These are phyloP conservation scores for Linnaemya tessellans DNA, from an alignment of 2,888 invertebrate species.

Conservation along the genomic window DNA sequence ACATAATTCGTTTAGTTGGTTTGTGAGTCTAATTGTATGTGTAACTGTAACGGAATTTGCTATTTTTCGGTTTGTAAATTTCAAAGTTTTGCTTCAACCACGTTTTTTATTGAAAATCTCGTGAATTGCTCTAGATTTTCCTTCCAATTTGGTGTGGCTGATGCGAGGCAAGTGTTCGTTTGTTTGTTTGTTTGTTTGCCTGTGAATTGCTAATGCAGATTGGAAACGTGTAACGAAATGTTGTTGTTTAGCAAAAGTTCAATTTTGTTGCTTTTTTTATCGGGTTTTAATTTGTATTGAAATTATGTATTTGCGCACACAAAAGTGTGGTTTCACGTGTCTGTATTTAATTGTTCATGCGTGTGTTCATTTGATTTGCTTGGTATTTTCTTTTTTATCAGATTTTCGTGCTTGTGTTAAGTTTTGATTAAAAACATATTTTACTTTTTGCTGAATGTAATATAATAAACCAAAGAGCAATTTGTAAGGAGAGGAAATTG, in stretches of 20 bases:
- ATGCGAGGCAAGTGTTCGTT: background rate
- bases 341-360: background rate
- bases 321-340: slow-evolving; percentile 31
- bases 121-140: slow-evolving; percentile 12
- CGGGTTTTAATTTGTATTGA: slow-evolving; percentile 67
- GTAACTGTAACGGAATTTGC: background rate
- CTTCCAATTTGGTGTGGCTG: slow-evolving; percentile 25
- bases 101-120: slow-evolving; percentile 55
- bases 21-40: background rate
- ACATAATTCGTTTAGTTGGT: slow-evolving; percentile 30
- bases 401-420: slow-evolving; percentile 25
- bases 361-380: slow-evolving; percentile 11
- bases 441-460: background rate
- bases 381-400: slow-evolving; percentile 30
- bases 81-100: slow-evolving; percentile 36
- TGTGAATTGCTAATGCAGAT: background rate
- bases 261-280: slow-evolving; percentile 44
- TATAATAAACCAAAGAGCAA: background rate
- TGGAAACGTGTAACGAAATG: slow-evolving; percentile 46
- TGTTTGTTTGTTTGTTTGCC: background rate
- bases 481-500: slow-evolving; percentile 12
- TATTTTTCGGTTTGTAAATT: slow-evolving; percentile 15
- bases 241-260: slow-evolving; percentile 51
- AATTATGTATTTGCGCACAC: slow-evolving; percentile 57
- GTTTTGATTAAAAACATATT: slow-evolving; percentile 23